Percentiles rank a stretch among this genome's conserved stretches.
Evolutionary conservation across 2,888 invertebrate species (phyloP).

Genomic region (Catocala fraxini): DNA sequence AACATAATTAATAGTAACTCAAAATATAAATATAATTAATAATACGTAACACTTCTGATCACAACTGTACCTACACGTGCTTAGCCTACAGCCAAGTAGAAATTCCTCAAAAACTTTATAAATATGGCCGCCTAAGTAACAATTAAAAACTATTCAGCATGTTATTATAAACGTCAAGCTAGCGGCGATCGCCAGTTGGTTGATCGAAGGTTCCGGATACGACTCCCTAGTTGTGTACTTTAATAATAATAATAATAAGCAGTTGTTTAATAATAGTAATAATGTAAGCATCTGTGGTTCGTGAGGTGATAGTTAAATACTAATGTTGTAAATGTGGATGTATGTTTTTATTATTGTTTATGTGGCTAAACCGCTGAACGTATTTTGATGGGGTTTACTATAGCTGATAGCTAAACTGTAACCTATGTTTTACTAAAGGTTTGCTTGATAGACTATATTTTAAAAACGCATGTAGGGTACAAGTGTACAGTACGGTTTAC

Average conservation of each 20-base stretch:
- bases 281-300: not conserved
- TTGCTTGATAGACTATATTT: no score
- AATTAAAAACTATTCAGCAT: slow-evolving; percentile 51
- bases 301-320: no score
- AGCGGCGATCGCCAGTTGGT: slow-evolving; percentile 48
- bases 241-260: slow-evolving; percentile 16
- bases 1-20: no score
- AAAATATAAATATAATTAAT: no score
- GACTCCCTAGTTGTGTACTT: slow-evolving; percentile 19
- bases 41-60: slow-evolving; percentile 10
- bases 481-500: no score
- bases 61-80: slow-evolving; percentile 44
- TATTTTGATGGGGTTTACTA: no score
- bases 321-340: no score
- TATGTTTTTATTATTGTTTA: no score
- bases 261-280: slow-evolving; percentile 5
- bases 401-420: no score
- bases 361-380: no score
- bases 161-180: slow-evolving; percentile 47
- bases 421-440: no score
- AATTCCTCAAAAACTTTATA: slow-evolving; percentile 43
- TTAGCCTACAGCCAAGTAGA: slow-evolving; percentile 33
- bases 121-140: slow-evolving; percentile 43
- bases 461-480: no score
- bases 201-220: slow-evolving; percentile 37